Percentiles rank a stretch among this genome's conserved stretches.
phyloP scores from a whole-genome alignment of 2,888 invertebrate species.

The Macrophya annulata region DNA sequence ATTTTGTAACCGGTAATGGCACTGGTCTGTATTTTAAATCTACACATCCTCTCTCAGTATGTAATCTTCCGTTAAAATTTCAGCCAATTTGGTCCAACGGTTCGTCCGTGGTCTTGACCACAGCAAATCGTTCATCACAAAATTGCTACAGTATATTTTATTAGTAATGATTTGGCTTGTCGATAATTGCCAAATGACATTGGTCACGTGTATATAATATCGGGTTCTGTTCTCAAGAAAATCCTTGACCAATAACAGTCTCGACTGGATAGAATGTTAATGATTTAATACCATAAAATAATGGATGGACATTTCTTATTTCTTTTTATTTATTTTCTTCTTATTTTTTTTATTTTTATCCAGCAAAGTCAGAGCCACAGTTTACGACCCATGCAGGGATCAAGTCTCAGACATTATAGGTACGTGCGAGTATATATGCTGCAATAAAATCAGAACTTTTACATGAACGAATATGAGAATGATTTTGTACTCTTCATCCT shows the following conservation, averaged over 20 bases:
- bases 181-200: too few relatives aligned
- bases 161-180: too few relatives aligned
- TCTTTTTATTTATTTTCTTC: too few relatives aligned
- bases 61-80: neutral
- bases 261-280: conserved; percentile 63
- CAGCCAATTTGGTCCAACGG: neutral
- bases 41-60: neutral
- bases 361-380: neutral
- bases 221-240: neutral
- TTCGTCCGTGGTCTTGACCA: neutral
- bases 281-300: conserved; percentile 66
- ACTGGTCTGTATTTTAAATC: neutral
- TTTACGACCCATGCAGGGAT: conserved; percentile 60
- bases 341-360: conserved; percentile 60
- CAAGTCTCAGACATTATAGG: conserved; percentile 62
- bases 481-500: conserved; percentile 51
- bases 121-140: neutral
- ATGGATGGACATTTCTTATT: conserved; percentile 60
- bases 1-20: neutral
- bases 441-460: conserved; percentile 63
- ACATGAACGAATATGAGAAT: conserved; percentile 60
- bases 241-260: conserved; percentile 61
- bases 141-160: too few relatives aligned
- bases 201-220: too few relatives aligned
- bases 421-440: conserved; percentile 32